Evolutionary conservation across 2,113 vertebrate genomes (phyloP).

Genomic region (Rousettus leschenaultii): DNA sequence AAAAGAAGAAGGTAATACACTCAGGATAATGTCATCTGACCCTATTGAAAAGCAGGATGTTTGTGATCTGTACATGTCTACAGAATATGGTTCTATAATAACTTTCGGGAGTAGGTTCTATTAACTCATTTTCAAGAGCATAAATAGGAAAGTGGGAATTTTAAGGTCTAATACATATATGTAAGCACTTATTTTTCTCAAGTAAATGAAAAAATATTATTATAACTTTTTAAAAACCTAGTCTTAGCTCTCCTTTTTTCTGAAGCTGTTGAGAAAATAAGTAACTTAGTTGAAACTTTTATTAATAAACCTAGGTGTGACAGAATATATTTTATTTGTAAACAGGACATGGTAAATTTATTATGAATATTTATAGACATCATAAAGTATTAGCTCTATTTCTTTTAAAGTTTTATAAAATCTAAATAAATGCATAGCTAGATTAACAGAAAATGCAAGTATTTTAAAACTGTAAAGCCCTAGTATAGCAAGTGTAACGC

Average conservation of each 20-base stretch:
- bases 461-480: slow-evolving; percentile 14
- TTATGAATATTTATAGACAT: neutral
- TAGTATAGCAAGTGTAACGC: neutral
- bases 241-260: neutral
- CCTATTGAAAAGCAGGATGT: neutral
- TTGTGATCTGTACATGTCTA: neutral
- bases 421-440: neutral
- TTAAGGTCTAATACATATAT: neutral
- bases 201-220: neutral
- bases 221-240: neutral
- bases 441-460: slow-evolving; percentile 29
- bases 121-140: neutral
- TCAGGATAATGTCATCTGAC: neutral
- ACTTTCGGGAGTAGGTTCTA: neutral
- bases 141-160: neutral
- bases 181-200: neutral
- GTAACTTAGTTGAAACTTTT: neutral
- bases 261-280: neutral
- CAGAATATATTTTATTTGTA: neutral
- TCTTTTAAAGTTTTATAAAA: neutral
- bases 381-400: neutral
- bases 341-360: neutral
- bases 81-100: neutral
- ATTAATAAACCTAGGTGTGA: neutral
- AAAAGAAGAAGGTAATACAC: neutral